These are phyloP conservation scores for Paradoxurus hermaphroditus DNA, from an alignment of 2,113 vertebrate species.

Conservation along the genomic window DNA sequence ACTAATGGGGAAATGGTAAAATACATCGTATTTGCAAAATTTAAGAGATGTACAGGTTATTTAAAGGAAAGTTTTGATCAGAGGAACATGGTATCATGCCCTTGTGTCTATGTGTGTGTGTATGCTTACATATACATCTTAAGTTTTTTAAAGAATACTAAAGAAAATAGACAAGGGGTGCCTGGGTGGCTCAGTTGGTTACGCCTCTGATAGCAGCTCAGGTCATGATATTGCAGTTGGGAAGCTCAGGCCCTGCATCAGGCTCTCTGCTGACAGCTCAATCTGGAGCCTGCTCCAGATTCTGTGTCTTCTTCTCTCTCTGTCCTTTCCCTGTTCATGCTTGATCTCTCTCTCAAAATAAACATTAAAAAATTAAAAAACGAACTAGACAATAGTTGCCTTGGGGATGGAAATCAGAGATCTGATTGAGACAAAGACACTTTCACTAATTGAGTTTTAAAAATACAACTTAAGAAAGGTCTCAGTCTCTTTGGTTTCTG, in stretches of 20 bases:
- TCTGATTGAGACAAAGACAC: neutral
- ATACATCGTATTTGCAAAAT: neutral
- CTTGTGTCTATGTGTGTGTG: neutral
- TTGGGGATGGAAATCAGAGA: neutral
- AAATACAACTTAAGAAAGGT: neutral
- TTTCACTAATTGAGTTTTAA: neutral
- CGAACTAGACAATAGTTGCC: neutral
- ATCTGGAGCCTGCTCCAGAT: too few relatives aligned
- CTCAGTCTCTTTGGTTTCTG: neutral
- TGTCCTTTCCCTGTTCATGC: too few relatives aligned
- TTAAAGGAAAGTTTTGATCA: neutral
- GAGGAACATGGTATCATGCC: neutral
- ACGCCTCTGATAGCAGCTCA: too few relatives aligned
- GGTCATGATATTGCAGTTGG: too few relatives aligned
- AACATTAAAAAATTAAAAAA: neutral
- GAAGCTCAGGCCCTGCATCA: too few relatives aligned
- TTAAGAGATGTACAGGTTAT: neutral
- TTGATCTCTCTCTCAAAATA: too few relatives aligned
- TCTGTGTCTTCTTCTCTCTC: too few relatives aligned
- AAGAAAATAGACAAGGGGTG: neutral
- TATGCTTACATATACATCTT: neutral
- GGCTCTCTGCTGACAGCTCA: too few relatives aligned
- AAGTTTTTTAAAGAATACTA: constrained; percentile 4
- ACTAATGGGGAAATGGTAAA: neutral
- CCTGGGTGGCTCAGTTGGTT: too few relatives aligned